These are phyloP conservation scores for Halcyon smyrnensis DNA, from an alignment of 2,797 vertebrate species.

Conservation along the genomic window DNA sequence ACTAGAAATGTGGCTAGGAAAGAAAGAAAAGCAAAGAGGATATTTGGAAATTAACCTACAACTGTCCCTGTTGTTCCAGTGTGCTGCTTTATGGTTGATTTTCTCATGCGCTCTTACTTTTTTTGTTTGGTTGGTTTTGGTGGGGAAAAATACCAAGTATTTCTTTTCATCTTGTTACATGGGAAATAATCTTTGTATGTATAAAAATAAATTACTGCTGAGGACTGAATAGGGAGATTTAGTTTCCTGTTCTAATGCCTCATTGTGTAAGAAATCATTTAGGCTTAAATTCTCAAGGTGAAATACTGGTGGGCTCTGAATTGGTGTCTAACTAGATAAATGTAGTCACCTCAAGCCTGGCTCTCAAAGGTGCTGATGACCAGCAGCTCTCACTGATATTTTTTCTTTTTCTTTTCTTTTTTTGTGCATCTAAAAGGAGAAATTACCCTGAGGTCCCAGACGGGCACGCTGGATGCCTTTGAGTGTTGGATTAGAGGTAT, in stretches of 20 bases:
- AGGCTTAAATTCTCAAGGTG: neutral
- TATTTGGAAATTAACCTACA: neutral
- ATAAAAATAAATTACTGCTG: rapidly evolving
- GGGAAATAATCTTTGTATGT: neutral
- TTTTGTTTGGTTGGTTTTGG: neutral
- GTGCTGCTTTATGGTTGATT: neutral
- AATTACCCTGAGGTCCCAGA: neutral
- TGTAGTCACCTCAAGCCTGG: neutral
- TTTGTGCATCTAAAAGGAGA: neutral
- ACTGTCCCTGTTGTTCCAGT: neutral
- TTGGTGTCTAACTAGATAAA: neutral
- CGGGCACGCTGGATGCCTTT: rapidly evolving
- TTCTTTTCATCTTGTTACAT: neutral
- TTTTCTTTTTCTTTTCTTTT: no score
- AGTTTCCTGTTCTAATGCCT: neutral
- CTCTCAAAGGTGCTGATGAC: neutral
- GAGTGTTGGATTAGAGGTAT: neutral
- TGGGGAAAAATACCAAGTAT: neutral
- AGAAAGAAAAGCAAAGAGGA: neutral
- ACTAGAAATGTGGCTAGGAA: neutral
- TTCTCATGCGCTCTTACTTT: rapidly evolving
- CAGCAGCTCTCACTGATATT: neutral
- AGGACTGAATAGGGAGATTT: neutral
- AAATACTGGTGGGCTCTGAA: neutral
- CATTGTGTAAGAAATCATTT: neutral